Conservation (phyloP, 2,113 vertebrate genomes). For the Chaetodon auriga region DNA sequence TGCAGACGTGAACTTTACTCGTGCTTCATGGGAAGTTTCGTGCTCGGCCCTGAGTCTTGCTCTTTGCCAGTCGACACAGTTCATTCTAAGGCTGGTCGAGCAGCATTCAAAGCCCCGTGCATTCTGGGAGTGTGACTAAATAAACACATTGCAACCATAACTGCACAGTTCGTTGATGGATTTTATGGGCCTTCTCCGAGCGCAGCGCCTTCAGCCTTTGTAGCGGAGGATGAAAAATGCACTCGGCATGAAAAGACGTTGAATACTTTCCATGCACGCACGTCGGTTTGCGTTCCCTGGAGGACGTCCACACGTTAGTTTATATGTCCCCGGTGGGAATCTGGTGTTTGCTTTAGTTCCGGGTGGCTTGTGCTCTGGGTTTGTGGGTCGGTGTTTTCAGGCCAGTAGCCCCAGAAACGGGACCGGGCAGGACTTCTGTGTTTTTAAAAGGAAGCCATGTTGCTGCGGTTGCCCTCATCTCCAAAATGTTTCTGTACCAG, state of each 20-base stretch:
- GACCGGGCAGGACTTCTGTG: constrained; percentile 16
- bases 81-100: constrained; percentile 15
- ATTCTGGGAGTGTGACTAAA: constrained; percentile 71
- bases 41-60: constrained; percentile 4
- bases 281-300: constrained; percentile 56
- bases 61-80: constrained; percentile 8
- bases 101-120: constrained; percentile 44
- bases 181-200: constrained; percentile 65
- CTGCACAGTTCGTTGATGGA: constrained; percentile 58
- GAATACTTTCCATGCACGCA: constrained; percentile 74
- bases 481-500: constrained; percentile 15
- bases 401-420: constrained; percentile 34
- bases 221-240: constrained; percentile 53
- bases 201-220: constrained; percentile 54
- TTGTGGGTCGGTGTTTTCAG: constrained; percentile 54
- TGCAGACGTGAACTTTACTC: constrained; percentile 1
- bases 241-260: constrained; percentile 59
- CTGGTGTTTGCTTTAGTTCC: constrained; percentile 77
- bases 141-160: constrained; percentile 65
- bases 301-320: constrained; percentile 51
- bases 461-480: constrained; percentile 18
- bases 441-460: constrained; percentile 51
- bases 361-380: constrained; percentile 54
- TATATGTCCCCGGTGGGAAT: constrained; percentile 55
- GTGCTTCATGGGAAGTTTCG: constrained; percentile 21